Conservation (phyloP, 2,113 vertebrate genomes). For the Thamnophis sirtalis region DNA sequence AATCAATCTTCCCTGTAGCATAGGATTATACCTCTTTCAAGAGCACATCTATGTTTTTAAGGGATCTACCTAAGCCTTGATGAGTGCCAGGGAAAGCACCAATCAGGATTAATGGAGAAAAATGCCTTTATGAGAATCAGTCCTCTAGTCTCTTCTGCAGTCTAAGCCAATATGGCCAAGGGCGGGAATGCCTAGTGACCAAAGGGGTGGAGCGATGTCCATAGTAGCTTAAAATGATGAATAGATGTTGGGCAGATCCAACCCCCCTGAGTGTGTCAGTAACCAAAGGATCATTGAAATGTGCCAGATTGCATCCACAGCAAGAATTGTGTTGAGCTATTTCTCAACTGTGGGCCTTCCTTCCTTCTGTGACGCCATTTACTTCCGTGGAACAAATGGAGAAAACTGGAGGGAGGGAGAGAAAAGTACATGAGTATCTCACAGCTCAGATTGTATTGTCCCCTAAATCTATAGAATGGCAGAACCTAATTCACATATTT, state of each 20-base stretch:
- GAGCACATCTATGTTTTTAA: not conserved
- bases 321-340: not conserved
- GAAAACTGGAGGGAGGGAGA: not conserved
- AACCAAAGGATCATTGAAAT: not conserved
- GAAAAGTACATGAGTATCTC: not conserved
- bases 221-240: not conserved
- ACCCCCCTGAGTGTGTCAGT: not conserved
- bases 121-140: not conserved
- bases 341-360: not conserved
- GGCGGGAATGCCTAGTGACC: not conserved
- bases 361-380: not conserved
- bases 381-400: not conserved
- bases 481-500: not conserved
- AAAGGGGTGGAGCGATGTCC: not conserved
- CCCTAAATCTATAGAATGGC: not conserved
- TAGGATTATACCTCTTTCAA: not conserved
- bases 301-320: not conserved
- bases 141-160: not conserved
- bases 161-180: not conserved
- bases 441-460: not conserved
- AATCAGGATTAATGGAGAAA: not conserved
- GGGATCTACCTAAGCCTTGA: not conserved
- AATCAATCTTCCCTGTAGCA: not conserved
- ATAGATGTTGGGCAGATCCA: not conserved
- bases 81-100: not conserved